A percentile compares a stretch with the other conserved stretches of the same genome.
phyloP scores from a whole-genome alignment of 2,888 invertebrate species.

The Polyploca ridens region DNA sequence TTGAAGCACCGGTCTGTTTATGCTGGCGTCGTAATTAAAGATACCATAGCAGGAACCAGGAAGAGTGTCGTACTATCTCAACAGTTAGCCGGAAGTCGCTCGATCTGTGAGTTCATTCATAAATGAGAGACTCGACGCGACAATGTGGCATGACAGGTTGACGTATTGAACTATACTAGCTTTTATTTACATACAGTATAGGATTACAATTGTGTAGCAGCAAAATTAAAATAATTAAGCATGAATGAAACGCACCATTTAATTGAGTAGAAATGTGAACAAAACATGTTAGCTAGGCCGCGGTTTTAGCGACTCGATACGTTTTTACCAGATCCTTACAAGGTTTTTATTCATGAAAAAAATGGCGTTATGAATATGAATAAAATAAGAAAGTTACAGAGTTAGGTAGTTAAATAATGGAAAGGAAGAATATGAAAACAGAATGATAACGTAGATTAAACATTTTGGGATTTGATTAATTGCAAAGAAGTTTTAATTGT shows the following conservation, averaged over 20 bases:
- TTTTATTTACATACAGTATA: constrained; percentile 57
- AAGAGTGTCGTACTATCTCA: constrained; percentile 84
- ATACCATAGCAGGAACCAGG: constrained; percentile 84
- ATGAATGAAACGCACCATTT: constrained; percentile 80
- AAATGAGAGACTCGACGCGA: constrained; percentile 73
- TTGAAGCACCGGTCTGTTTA: constrained; percentile 62
- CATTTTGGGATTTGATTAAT: too few species aligned
- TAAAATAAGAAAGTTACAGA: too few species aligned
- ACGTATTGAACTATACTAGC: constrained; percentile 53
- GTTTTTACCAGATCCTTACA: constrained; percentile 26
- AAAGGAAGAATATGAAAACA: too few species aligned
- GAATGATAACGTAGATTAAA: too few species aligned
- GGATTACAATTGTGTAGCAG: constrained; percentile 57
- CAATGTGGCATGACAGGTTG: constrained; percentile 76
- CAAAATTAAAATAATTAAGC: constrained; percentile 66
- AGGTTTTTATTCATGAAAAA: constrained; percentile 33
- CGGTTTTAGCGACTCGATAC: constrained; percentile 47
- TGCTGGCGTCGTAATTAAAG: constrained; percentile 78
- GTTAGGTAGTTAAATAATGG: too few species aligned
- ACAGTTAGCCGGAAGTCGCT: constrained; percentile 83
- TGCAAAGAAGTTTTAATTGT: too few species aligned
- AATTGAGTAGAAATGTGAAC: constrained; percentile 78
- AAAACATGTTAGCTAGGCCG: constrained; percentile 64
- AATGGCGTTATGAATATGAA: constrained; percentile 23
- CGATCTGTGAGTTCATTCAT: constrained; percentile 84